Evolutionary conservation across 2,113 vertebrate genomes (phyloP).

Genomic region (Urocynchramus pylzowi): DNA sequence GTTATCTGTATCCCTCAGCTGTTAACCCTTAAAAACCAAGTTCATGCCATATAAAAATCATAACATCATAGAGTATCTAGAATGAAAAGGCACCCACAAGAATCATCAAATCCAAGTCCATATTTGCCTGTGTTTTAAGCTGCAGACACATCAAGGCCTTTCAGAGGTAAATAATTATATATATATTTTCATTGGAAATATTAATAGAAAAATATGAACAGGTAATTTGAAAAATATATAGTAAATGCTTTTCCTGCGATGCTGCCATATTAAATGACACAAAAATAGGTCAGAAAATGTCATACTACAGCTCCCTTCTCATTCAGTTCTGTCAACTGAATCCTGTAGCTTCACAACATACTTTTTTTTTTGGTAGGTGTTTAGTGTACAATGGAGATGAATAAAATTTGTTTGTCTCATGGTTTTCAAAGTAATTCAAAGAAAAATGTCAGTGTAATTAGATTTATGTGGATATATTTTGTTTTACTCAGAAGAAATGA

Average conservation of each 20-base stretch:
- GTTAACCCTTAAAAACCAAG: neutral
- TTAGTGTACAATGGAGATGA: neutral
- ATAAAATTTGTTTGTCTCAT: neutral
- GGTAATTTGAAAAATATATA: neutral
- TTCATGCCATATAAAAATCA: neutral
- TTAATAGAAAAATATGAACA: neutral
- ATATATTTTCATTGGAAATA: neutral
- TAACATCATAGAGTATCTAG: neutral
- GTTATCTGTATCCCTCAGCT: neutral
- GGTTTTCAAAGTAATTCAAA: neutral
- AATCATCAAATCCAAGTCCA: neutral
- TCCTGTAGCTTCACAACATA: neutral
- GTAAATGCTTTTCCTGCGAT: neutral
- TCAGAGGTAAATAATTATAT: neutral
- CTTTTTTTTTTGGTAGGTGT: neutral
- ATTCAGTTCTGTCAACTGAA: neutral
- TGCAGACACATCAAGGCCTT: neutral
- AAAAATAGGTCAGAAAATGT: neutral
- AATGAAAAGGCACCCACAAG: neutral
- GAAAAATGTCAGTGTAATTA: neutral
- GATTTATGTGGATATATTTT: rapidly evolving
- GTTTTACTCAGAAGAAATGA: neutral
- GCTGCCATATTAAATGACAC: neutral
- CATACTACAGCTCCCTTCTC: neutral
- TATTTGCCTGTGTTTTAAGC: neutral